Conservation (phyloP, 2,888 invertebrate species). For the Melinopterus prodromus region DNA sequence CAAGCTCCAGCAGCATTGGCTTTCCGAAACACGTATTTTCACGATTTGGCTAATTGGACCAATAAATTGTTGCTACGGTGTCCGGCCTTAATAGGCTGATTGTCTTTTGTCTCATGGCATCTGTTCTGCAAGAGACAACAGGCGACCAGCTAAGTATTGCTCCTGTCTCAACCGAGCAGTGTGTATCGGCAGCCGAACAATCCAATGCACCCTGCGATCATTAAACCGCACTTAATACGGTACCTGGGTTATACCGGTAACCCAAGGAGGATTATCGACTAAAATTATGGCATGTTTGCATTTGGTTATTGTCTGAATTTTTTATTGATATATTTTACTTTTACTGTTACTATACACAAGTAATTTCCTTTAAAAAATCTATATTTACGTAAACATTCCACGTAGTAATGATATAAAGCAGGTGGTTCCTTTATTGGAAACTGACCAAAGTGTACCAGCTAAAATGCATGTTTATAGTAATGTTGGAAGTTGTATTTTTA, state of each 20-base stretch:
- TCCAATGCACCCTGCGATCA: not conserved
- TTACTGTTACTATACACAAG: too few relatives aligned
- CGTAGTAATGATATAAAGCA: too few relatives aligned
- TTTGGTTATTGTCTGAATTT: too few relatives aligned
- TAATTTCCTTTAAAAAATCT: too few relatives aligned
- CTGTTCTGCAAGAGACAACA: slow-evolving; percentile 49
- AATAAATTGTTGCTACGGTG: slow-evolving; percentile 64
- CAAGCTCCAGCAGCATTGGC: slow-evolving; percentile 55
- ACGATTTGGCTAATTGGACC: slow-evolving; percentile 66
- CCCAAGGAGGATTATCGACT: not conserved
- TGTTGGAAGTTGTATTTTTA: too few relatives aligned
- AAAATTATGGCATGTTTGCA: not conserved
- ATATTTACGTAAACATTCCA: too few relatives aligned
- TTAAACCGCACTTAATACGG: not conserved
- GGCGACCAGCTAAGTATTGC: not conserved
- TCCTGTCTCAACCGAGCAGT: not conserved
- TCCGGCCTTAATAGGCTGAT: slow-evolving; percentile 63
- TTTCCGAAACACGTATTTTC: slow-evolving; percentile 62
- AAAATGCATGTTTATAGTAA: too few relatives aligned
- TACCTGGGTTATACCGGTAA: not conserved
- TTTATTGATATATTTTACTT: too few relatives aligned
- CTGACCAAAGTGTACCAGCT: too few relatives aligned
- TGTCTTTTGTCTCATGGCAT: slow-evolving; percentile 61
- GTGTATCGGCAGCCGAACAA: not conserved
- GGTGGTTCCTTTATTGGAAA: too few relatives aligned